phyloP scores from a whole-genome alignment of 2,888 invertebrate species.

The Tetranychus truncatus region DNA sequence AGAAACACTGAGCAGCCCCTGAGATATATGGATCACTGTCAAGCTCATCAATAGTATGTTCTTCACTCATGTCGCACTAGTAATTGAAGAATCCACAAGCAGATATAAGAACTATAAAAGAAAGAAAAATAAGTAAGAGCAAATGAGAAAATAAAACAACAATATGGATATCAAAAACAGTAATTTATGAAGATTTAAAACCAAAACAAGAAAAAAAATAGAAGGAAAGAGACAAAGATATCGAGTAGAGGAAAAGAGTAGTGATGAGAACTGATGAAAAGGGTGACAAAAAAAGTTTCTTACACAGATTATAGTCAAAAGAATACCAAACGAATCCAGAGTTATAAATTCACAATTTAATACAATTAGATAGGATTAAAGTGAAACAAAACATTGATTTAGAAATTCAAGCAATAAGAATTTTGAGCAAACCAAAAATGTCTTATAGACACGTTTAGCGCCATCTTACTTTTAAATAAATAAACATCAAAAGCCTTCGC shows the following conservation, averaged over 20 bases:
- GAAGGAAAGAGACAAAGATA: not conserved
- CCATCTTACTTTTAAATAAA: too few relatives aligned
- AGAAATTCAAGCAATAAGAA: too few relatives aligned
- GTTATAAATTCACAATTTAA: too few relatives aligned
- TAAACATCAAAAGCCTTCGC: too few relatives aligned
- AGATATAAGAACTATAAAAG: not conserved
- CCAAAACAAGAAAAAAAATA: not conserved
- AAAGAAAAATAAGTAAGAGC: not conserved
- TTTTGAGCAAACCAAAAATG: too few relatives aligned
- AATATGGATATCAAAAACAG: not conserved
- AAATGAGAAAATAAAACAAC: not conserved
- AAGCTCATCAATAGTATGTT: conserved; percentile 5
- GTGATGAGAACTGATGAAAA: not conserved
- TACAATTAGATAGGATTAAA: too few relatives aligned
- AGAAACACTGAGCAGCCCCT: conserved; percentile 26
- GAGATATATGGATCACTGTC: not conserved
- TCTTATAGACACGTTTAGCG: too few relatives aligned
- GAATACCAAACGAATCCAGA: not conserved
- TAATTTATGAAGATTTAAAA: not conserved
- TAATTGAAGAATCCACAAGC: not conserved
- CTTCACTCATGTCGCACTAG: not conserved
- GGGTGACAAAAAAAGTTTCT: not conserved
- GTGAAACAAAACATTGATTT: too few relatives aligned
- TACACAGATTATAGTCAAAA: not conserved
- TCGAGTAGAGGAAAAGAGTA: not conserved